Conservation (phyloP, 23 tunicate species). For the Diplosoma virens region DNA sequence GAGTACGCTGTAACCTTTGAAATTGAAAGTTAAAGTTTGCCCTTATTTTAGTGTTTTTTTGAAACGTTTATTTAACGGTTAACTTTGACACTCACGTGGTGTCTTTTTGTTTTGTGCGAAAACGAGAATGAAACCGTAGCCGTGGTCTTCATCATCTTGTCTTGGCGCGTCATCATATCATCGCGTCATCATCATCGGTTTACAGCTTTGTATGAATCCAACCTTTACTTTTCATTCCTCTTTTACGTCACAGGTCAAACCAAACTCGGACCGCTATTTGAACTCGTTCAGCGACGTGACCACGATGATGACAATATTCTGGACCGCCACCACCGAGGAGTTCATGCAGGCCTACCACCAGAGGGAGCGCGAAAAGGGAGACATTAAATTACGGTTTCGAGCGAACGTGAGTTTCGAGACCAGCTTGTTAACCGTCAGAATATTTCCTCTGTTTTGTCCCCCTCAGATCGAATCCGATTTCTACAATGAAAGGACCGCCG, state of each 20-base stretch:
- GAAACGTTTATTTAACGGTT: too few species aligned
- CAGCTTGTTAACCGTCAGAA: neutral
- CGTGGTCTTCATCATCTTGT: too few species aligned
- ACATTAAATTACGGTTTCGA: constrained; percentile 52
- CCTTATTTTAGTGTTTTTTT: too few species aligned
- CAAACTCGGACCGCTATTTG: constrained; percentile 36
- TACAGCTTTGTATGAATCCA: too few species aligned
- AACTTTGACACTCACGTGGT: too few species aligned
- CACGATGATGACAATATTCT: constrained; percentile 45
- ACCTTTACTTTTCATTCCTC: too few species aligned
- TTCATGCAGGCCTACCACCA: constrained; percentile 50
- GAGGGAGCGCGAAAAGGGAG: constrained; percentile 60
- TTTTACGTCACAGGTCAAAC: constrained; percentile 46
- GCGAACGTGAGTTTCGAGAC: constrained; percentile 43
- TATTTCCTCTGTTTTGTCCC: neutral
- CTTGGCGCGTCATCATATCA: too few species aligned
- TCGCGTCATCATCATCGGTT: too few species aligned
- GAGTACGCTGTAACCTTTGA: too few species aligned
- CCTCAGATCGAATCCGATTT: constrained; percentile 68
- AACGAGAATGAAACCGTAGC: too few species aligned
- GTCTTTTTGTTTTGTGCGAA: too few species aligned
- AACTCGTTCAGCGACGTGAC: constrained; percentile 40
- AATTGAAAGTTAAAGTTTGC: too few species aligned
- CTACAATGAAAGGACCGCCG: constrained; percentile 22
- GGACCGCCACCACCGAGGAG: constrained; percentile 45